Evolutionary conservation across 2,113 vertebrate species (phyloP).

Genomic region (Larimichthys crocea): DNA sequence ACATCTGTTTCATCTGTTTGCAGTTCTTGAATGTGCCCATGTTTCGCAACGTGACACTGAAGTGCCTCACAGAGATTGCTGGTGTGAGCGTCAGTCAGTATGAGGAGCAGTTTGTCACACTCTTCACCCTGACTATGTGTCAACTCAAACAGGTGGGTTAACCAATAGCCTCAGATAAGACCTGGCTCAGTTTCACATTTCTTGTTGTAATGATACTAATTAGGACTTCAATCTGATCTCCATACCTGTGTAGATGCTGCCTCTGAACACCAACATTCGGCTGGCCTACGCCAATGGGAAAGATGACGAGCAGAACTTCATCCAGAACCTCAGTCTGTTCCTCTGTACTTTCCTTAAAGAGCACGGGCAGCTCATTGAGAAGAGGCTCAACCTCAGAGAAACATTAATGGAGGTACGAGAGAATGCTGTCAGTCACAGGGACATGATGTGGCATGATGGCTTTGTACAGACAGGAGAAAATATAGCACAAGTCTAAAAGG

Average conservation of each 20-base stretch:
- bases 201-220: too few species aligned
- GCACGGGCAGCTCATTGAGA: slow-evolving; percentile 97
- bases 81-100: slow-evolving; percentile 99
- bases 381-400: slow-evolving; percentile 95
- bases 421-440: background rate
- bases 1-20: background rate
- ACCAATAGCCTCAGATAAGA: background rate
- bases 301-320: slow-evolving; percentile 99
- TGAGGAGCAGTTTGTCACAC: slow-evolving; percentile 97
- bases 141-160: slow-evolving; percentile 94
- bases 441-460: background rate
- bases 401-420: slow-evolving; percentile 94
- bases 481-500: background rate
- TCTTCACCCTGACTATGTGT: slow-evolving; percentile 99
- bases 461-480: background rate
- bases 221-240: background rate
- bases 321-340: slow-evolving; percentile 99
- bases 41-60: slow-evolving; percentile 98
- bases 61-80: slow-evolving; percentile 99
- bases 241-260: slow-evolving; percentile 90
- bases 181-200: fast-evolving
- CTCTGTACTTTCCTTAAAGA: slow-evolving; percentile 99
- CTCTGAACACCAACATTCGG: slow-evolving; percentile 97
- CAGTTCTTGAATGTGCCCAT: slow-evolving; percentile 99
- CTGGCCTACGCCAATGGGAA: slow-evolving; percentile 97